A percentile compares a stretch with the other conserved stretches of the same genome.
Conservation (phyloP, 2,888 invertebrate species). For the Athripsodes cinereus region DNA sequence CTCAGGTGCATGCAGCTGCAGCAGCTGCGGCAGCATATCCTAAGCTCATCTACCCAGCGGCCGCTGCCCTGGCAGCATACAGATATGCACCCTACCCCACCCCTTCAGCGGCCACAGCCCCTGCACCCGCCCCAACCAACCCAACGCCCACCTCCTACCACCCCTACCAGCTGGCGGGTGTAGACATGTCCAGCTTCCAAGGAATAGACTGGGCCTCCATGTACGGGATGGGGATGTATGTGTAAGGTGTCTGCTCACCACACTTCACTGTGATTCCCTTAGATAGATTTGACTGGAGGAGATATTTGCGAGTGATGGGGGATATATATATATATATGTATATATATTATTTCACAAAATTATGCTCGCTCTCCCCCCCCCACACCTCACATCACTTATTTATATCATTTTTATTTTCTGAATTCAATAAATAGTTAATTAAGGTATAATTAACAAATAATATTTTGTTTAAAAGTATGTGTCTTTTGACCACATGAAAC, state of each 20-base stretch:
- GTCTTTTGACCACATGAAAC: no score
- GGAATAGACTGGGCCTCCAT: conserved; percentile 87
- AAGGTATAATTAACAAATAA: no score
- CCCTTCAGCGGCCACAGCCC: conserved; percentile 46
- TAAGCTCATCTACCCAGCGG: conserved; percentile 30
- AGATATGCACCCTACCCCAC: conserved; percentile 44
- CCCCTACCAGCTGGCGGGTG: conserved; percentile 78
- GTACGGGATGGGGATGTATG: conserved; percentile 92
- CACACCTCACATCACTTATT: no score
- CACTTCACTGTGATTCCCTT: neutral
- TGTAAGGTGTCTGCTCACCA: conserved; percentile 43
- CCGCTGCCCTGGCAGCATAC: conserved; percentile 47
- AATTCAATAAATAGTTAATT: no score
- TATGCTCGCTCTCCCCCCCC: no score
- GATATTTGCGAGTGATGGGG: no score
- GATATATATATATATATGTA: no score
- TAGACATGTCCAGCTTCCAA: conserved; percentile 90
- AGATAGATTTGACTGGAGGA: no score
- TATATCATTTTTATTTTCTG: no score
- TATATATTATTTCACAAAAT: no score
- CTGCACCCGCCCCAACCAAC: conserved; percentile 55
- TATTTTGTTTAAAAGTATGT: no score
- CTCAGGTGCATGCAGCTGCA: conserved; percentile 42
- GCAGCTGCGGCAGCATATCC: conserved; percentile 44
- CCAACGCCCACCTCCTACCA: conserved; percentile 66